These are phyloP conservation scores for Ifrita kowaldi DNA, from an alignment of 2,113 vertebrate genomes.

Conservation along the genomic window DNA sequence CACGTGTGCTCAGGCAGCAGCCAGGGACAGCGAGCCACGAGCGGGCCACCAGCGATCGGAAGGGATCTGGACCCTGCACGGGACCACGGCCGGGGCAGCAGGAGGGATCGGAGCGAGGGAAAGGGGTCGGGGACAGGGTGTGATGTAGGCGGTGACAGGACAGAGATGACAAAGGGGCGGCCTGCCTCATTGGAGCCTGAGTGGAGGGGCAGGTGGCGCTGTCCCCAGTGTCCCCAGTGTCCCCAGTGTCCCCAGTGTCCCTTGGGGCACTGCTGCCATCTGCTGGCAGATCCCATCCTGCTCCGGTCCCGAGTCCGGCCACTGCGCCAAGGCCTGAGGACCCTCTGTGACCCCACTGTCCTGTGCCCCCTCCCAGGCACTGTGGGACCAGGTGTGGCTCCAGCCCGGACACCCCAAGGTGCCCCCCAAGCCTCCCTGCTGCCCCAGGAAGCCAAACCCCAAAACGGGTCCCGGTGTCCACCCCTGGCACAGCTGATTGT, in stretches of 20 bases:
- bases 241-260: background rate
- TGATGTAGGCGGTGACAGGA: background rate
- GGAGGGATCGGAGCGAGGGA: background rate
- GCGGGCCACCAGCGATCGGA: background rate
- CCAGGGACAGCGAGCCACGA: background rate
- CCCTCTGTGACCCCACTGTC: background rate
- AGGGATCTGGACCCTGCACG: background rate
- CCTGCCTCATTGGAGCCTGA: fast-evolving
- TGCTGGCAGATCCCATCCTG: conserved; percentile 23
- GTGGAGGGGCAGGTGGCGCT: background rate
- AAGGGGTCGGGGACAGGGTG: background rate
- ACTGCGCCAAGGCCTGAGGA: fast-evolving
- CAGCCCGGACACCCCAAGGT: background rate
- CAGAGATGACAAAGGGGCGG: background rate
- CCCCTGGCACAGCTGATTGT: fast-evolving
- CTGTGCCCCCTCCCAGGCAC: background rate
- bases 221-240: background rate
- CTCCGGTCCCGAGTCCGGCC: background rate
- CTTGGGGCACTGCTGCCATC: conserved; percentile 44
- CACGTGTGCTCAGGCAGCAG: fast-evolving
- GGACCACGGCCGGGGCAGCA: fast-evolving
- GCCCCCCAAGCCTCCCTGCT: background rate
- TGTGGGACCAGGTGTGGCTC: background rate
- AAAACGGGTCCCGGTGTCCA: background rate
- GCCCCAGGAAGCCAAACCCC: background rate